Evolutionary conservation across 2,113 vertebrate species (phyloP).

Genomic region (Nannobrachium achirus): DNA sequence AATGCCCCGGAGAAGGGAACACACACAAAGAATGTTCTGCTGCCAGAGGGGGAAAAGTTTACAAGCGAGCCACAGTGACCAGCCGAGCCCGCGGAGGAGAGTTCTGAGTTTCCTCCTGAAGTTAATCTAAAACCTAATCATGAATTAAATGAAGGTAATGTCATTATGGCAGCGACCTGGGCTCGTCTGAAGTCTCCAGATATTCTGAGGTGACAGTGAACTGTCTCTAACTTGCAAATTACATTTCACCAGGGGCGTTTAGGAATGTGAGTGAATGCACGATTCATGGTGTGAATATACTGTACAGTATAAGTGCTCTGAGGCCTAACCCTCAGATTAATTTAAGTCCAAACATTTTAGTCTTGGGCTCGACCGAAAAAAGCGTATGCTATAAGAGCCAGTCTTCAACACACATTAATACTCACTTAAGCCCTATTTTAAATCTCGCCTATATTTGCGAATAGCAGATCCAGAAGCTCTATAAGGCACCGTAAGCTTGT

Average conservation of each 20-base stretch:
- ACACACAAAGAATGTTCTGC: conserved; percentile 69
- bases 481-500: too few relatives aligned
- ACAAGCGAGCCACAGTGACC: conserved; percentile 67
- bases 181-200: not conserved
- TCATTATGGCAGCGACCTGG: not conserved
- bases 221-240: not conserved
- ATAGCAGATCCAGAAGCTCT: too few relatives aligned
- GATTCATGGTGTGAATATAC: not conserved
- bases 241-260: not conserved
- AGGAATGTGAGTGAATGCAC: not conserved
- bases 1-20: conserved; percentile 68
- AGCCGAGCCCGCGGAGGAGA: conserved; percentile 17
- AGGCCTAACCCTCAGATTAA: not conserved
- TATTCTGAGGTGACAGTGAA: not conserved
- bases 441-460: too few relatives aligned
- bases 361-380: too few relatives aligned
- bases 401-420: too few relatives aligned
- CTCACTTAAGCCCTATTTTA: too few relatives aligned
- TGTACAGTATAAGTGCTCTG: too few relatives aligned
- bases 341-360: not conserved
- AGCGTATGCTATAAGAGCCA: too few relatives aligned
- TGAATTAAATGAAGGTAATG: conserved; percentile 14
- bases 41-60: conserved; percentile 68
- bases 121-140: not conserved
- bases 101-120: not conserved